phyloP scores from a whole-genome alignment of 2,113 vertebrate genomes.

The Rhinopomastus cyanomelas region DNA sequence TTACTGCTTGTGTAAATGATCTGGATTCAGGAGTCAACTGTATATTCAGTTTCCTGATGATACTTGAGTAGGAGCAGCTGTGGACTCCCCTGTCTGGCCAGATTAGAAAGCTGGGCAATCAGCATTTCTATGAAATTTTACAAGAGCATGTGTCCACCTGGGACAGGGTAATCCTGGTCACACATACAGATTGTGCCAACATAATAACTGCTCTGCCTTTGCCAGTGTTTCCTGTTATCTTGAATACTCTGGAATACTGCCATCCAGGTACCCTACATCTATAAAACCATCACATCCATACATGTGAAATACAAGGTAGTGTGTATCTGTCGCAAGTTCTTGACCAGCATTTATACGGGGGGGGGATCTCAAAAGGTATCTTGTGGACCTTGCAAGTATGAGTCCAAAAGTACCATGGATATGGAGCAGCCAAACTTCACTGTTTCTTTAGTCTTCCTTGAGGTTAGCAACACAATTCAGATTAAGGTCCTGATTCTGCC shows the following conservation, averaged over 20 bases:
- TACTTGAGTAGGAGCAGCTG: neutral
- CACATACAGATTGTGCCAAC: neutral
- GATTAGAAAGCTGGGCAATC: neutral
- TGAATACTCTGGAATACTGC: neutral
- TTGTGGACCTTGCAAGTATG: neutral
- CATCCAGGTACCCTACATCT: neutral
- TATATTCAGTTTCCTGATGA: neutral
- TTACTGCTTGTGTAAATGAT: neutral
- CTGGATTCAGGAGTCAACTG: neutral
- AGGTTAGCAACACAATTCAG: conserved; percentile 33
- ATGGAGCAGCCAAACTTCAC: neutral
- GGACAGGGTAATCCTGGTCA: neutral
- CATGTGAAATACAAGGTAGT: neutral
- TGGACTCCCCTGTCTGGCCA: neutral
- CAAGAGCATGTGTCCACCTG: neutral
- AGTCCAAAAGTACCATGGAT: neutral
- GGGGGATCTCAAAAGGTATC: neutral
- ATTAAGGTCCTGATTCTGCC: conserved; percentile 1
- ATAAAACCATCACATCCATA: neutral
- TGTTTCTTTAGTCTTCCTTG: neutral
- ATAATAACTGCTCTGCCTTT: neutral
- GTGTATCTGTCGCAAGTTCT: neutral
- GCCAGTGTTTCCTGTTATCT: neutral
- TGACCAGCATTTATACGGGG: neutral
- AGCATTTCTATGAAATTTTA: accelerated